These are phyloP conservation scores for Pygmarrhopalites habei DNA, from an alignment of 1,140 invertebrate species.

Conservation along the genomic window DNA sequence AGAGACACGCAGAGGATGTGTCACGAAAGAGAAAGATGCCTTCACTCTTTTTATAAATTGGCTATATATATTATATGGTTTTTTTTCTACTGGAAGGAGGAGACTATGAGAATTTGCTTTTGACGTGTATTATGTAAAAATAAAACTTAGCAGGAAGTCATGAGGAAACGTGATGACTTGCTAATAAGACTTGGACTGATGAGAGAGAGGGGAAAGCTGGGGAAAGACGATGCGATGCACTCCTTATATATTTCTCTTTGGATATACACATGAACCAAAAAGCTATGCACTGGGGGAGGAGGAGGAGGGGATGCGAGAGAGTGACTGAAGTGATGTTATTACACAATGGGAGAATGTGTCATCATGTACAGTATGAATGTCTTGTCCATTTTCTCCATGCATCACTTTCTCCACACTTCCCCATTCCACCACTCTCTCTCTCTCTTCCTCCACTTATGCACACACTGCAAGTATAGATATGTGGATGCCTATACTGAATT, in stretches of 20 bases:
- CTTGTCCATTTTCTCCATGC: constrained; percentile 6
- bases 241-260: too few species aligned
- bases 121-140: not conserved
- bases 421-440: not conserved
- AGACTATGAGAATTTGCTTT: too few species aligned
- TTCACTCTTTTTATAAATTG: too few species aligned
- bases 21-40: too few species aligned
- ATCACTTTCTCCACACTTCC: constrained; percentile 1
- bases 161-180: not conserved
- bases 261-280: too few species aligned
- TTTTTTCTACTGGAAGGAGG: too few species aligned
- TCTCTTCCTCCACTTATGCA: constrained; percentile 11
- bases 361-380: constrained; percentile 9
- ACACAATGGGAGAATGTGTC: constrained; percentile 8
- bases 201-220: not conserved
- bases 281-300: not conserved
- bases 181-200: not conserved
- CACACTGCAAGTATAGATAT: too few species aligned
- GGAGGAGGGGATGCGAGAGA: not conserved
- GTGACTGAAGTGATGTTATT: not conserved
- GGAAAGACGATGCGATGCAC: too few species aligned
- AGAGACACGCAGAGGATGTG: too few species aligned
- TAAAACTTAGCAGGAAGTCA: constrained; percentile 15
- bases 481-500: too few species aligned
- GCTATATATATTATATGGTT: too few species aligned